Conservation (phyloP, 2,113 vertebrate species). For the Pteronura brasiliensis region DNA sequence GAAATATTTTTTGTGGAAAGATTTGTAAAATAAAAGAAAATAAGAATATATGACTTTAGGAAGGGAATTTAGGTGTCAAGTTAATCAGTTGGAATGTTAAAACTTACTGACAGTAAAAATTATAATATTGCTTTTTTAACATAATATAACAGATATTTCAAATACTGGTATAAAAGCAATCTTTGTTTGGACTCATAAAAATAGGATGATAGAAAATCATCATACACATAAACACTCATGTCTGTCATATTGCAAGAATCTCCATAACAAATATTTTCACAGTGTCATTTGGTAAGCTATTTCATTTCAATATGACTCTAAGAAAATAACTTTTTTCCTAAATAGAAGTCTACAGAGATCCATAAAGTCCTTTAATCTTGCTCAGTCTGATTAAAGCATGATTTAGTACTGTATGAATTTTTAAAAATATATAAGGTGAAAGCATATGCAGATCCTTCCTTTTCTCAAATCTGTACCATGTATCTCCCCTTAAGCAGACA, state of each 20-base stretch:
- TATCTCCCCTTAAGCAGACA: background rate
- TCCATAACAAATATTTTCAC: background rate
- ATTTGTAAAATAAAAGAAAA: slow-evolving; percentile 23
- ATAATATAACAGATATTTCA: background rate
- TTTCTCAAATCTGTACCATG: background rate
- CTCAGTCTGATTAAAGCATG: background rate
- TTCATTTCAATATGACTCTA: background rate
- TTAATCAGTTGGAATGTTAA: background rate
- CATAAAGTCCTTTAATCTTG: background rate
- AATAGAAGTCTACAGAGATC: background rate
- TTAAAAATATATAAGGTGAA: background rate
- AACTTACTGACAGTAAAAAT: background rate
- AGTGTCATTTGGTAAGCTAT: background rate
- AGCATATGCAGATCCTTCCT: background rate
- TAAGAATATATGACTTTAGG: background rate
- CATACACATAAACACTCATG: background rate
- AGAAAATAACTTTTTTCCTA: background rate
- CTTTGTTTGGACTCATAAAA: background rate
- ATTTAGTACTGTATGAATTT: background rate
- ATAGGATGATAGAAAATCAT: background rate
- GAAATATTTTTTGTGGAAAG: background rate
- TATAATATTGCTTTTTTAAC: background rate
- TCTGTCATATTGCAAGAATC: background rate
- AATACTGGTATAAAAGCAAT: background rate
- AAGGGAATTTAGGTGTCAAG: background rate